These are phyloP conservation scores for Bubo bubo DNA, from an alignment of 2,113 vertebrate species.

Conservation along the genomic window DNA sequence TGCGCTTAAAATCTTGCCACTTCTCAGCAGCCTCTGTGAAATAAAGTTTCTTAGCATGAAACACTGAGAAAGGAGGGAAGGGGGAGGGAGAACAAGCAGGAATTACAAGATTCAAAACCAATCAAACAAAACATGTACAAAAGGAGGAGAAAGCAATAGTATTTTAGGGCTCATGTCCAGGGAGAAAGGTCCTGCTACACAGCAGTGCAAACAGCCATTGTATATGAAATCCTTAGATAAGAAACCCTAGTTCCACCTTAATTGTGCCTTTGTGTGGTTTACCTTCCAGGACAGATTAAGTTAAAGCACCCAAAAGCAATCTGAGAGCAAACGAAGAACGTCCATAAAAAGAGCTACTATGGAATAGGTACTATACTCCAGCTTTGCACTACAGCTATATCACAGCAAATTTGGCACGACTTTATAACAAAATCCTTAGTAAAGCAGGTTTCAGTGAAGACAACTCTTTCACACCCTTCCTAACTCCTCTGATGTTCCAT, in stretches of 20 bases:
- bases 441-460: neutral
- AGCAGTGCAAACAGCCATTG: neutral
- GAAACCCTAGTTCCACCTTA: neutral
- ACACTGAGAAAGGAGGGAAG: neutral
- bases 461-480: neutral
- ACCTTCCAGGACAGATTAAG: neutral
- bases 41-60: neutral
- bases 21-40: neutral
- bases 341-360: neutral
- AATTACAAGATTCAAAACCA: neutral
- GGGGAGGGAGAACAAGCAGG: neutral
- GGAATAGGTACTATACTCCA: neutral
- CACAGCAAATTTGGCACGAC: neutral
- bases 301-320: neutral
- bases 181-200: neutral
- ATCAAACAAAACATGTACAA: rapidly evolving
- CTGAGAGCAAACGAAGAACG: neutral
- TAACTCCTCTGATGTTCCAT: neutral
- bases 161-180: neutral
- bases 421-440: neutral
- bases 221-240: neutral
- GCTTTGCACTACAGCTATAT: neutral
- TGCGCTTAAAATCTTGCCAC: neutral
- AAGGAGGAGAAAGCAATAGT: neutral
- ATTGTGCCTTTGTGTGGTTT: neutral